Percentiles rank a stretch among this genome's conserved stretches.
phyloP scores from a whole-genome alignment of 2,797 vertebrate species.

The Xerus rutilus region DNA sequence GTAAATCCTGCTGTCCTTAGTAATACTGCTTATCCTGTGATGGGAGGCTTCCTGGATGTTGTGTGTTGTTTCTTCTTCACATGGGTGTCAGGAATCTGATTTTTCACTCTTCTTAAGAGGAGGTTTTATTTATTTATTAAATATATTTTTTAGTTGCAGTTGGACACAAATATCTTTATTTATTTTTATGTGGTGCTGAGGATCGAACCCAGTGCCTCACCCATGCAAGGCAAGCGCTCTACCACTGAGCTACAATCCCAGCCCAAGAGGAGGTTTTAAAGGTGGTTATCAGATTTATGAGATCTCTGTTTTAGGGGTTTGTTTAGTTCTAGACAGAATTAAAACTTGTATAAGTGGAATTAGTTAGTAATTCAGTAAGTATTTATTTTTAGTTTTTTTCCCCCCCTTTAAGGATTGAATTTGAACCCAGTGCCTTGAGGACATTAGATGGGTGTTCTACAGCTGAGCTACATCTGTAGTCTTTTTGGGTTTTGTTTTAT shows the following conservation, averaged over 20 bases:
- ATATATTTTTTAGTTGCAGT: too few relatives aligned
- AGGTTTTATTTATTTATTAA: neutral
- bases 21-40: neutral
- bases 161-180: too few relatives aligned
- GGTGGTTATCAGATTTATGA: neutral
- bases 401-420: neutral
- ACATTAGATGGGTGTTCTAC: too few relatives aligned
- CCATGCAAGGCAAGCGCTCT: too few relatives aligned
- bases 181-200: too few relatives aligned
- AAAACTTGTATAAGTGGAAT: constrained; percentile 37
- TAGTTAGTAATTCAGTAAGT: constrained; percentile 41
- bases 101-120: neutral
- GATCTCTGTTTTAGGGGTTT: constrained; percentile 26
- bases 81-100: neutral
- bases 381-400: constrained; percentile 48
- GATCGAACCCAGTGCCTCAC: too few relatives aligned
- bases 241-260: too few relatives aligned
- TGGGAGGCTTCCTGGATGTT: neutral
- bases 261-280: neutral
- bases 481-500: too few relatives aligned
- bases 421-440: too few relatives aligned
- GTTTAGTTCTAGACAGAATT: constrained; percentile 46
- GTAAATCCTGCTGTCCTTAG: neutral
- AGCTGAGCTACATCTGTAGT: too few relatives aligned
- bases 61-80: neutral